Evolutionary conservation across 2,888 invertebrate species (phyloP), one percentile per base, ranked within the genome.

Genomic region (Troides helena): DNA sequence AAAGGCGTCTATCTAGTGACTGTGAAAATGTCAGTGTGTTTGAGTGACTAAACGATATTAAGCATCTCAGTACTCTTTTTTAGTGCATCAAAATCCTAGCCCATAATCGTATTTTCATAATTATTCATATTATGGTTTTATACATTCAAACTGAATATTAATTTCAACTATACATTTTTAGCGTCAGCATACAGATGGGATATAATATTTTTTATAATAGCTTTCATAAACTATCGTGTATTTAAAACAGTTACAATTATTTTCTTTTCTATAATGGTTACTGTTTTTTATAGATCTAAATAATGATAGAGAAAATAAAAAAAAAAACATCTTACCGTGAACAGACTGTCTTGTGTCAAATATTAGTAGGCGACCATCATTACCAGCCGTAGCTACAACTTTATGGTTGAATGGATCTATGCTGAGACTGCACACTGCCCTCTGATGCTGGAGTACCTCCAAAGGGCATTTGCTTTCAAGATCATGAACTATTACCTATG

Each of bases 391-490:
- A 39, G 97, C 95, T 78, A 99, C 96, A 7, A 98, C 94, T 78
- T 95, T 94, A 74, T 97, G 96, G 83, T 97, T 97, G 81, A 95
- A 94, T 0, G 98, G 98, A 87, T 98, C 97, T 65, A 97, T 95
- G 73, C 97, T 96, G 64, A 99, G 91, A 65, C 98, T 96, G 86
- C 98, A 98, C 0, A 99, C 97, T 0, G 98, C 97, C 76, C 98
- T 96, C 75, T 97, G 96, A 80, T 98, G 98, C 36, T 95, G 93
- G 78, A 97, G 96, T 73, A 95, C 95, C 80, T 97, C 96, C 70
- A 96, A 83, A 0, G 95, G 90, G 46, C 84, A 78, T 72, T 85
- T 89, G 69, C 92, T 94, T 84, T 94, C 93, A 75, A 96, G 86
- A 85, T 99, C 98, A 84, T 99, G 99, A 21, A 98, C 96, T 76